Percentiles rank a stretch among this genome's conserved stretches.
phyloP scores from a whole-genome alignment of 2,797 vertebrate genomes.

The Danio jaintianensis region DNA sequence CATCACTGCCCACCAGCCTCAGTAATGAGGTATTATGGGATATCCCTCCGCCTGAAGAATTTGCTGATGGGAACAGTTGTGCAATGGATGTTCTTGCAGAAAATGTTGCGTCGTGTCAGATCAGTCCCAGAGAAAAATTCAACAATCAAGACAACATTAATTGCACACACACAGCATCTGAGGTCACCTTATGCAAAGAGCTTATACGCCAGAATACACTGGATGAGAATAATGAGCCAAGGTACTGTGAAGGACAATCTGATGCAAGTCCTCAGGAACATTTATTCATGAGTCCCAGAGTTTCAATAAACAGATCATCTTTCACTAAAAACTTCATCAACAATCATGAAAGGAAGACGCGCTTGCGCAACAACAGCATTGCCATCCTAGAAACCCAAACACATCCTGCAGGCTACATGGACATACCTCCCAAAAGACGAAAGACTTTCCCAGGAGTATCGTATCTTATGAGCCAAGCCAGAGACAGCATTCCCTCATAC shows the following conservation, averaged over 20 bases:
- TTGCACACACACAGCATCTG: not conserved
- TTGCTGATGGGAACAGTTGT: constrained; percentile 70
- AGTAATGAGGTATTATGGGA: constrained; percentile 63
- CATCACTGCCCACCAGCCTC: constrained; percentile 50
- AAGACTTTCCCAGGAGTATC: constrained; percentile 79
- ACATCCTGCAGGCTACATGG: constrained; percentile 41
- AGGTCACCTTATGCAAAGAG: constrained; percentile 41
- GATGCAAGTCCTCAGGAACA: constrained; percentile 63
- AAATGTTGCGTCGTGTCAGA: constrained; percentile 65
- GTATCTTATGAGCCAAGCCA: constrained; percentile 43
- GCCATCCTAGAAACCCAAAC: constrained; percentile 67
- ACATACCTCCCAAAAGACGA: constrained; percentile 71
- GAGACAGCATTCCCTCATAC: constrained; percentile 64
- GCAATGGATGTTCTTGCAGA: constrained; percentile 68
- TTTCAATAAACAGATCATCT: constrained; percentile 69
- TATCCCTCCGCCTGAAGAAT: constrained; percentile 75
- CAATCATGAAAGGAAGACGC: constrained; percentile 64
- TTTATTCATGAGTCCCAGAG: constrained; percentile 63
- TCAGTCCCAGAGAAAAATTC: constrained; percentile 57
- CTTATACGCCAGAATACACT: constrained; percentile 58
- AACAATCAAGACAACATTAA: constrained; percentile 38
- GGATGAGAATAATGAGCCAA: constrained; percentile 47
- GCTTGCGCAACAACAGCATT: constrained; percentile 74
- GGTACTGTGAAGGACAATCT: constrained; percentile 64
- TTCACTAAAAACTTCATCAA: constrained; percentile 71